phyloP scores from a whole-genome alignment of 1,140 invertebrate genomes.

The Vollenhovia emeryi region DNA sequence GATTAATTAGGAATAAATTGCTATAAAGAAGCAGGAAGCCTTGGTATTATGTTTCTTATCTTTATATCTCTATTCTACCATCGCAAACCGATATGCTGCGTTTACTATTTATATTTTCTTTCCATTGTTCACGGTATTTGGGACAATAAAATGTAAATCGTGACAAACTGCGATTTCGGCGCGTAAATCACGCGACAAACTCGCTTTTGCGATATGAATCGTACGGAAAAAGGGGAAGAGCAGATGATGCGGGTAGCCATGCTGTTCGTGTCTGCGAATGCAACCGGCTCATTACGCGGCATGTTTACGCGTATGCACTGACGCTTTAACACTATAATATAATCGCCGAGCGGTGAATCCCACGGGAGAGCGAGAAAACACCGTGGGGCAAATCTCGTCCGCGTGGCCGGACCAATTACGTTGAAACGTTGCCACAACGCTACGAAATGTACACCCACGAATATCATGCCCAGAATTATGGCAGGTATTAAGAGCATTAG shows the following conservation, averaged over 20 bases:
- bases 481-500: constrained; percentile 71
- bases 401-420: constrained; percentile 67
- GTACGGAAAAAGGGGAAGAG: constrained; percentile 13
- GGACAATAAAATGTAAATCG: constrained; percentile 20
- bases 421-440: constrained; percentile 60
- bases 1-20: not conserved
- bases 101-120: not conserved
- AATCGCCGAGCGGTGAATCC: constrained; percentile 66
- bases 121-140: not conserved
- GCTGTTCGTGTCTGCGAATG: constrained; percentile 30
- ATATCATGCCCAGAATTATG: constrained; percentile 66
- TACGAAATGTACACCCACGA: constrained; percentile 43
- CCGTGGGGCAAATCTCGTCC: constrained; percentile 48
- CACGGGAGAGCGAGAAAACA: constrained; percentile 62
- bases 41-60: no score
- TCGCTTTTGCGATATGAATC: constrained; percentile 16
- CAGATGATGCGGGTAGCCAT: not conserved
- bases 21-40: no score
- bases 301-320: constrained; percentile 29
- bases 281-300: constrained; percentile 46
- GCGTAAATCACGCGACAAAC: constrained; percentile 9
- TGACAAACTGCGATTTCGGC: not conserved
- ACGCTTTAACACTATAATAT: constrained; percentile 70
- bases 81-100: not conserved
- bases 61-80: not conserved